Percentiles rank a stretch among this genome's conserved stretches.
Conservation (phyloP, 2,113 vertebrate genomes). For the Zosterops borbonicus region DNA sequence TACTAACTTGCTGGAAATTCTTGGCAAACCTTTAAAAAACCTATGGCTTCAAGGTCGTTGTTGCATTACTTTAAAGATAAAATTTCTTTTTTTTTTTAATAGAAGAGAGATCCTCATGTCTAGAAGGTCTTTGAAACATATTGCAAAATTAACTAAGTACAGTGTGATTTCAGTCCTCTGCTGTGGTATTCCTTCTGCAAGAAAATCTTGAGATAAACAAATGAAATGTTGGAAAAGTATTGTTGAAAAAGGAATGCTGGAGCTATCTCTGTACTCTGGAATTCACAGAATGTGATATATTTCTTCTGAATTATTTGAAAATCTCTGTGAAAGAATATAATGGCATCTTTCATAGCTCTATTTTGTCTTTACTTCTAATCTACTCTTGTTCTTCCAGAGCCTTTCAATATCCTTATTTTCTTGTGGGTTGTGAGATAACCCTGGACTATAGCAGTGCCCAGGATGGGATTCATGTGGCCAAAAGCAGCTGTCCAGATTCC, state of each 20-base stretch:
- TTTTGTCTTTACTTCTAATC: not conserved
- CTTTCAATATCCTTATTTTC: not conserved
- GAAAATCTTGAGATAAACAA: not conserved
- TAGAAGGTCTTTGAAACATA: not conserved
- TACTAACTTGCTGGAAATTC: not conserved
- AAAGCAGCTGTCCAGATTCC: not conserved
- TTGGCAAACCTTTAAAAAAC: not conserved
- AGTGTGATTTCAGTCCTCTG: not conserved
- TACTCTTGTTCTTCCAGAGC: not conserved
- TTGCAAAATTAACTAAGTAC: not conserved
- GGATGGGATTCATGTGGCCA: not conserved
- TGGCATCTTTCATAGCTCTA: not conserved
- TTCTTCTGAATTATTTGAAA: not conserved
- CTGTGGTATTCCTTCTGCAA: not conserved
- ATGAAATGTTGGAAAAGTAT: not conserved
- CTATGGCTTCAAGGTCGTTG: not conserved
- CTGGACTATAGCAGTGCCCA: accelerated
- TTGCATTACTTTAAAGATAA: not conserved
- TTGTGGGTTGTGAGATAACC: not conserved
- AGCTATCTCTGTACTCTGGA: not conserved
- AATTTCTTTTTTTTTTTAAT: not conserved
- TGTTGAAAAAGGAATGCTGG: not conserved
- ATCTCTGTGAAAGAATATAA: not conserved
- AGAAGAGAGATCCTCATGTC: not conserved
- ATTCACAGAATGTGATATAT: not conserved